phyloP scores from a whole-genome alignment of 2,888 invertebrate species.

The Diploptera punctata region DNA sequence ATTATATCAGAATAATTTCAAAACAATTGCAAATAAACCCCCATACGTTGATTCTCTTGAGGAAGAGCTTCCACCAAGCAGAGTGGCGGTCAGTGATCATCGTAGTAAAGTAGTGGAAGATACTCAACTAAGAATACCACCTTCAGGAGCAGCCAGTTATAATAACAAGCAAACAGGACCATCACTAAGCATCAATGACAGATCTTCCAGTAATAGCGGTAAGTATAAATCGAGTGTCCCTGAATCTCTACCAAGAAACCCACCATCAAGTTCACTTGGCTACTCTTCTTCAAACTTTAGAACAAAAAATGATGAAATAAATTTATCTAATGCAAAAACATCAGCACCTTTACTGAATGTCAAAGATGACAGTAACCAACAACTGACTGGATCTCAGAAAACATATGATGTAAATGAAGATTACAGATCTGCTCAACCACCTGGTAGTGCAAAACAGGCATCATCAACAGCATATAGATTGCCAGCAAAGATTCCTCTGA shows the following conservation, averaged over 20 bases:
- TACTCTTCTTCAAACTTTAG: neutral
- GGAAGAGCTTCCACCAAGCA: neutral
- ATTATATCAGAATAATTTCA: neutral
- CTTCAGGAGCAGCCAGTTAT: neutral
- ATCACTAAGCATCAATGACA: neutral
- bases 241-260: neutral
- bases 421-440: neutral
- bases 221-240: neutral
- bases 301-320: neutral
- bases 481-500: slow-evolving; percentile 46
- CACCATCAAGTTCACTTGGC: neutral
- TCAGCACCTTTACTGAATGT: neutral
- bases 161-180: neutral
- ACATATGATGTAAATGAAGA: neutral
- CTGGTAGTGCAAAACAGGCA: neutral
- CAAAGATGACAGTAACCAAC: neutral
- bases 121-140: neutral
- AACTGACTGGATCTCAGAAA: neutral
- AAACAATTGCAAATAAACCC: neutral
- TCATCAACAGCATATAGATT: neutral
- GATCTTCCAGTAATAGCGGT: neutral
- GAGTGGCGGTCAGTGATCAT: neutral
- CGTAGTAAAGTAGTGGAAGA: neutral
- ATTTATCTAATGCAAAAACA: neutral
- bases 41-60: neutral